phyloP scores from a whole-genome alignment of 2,113 vertebrate species.

The Varanus salvator region DNA sequence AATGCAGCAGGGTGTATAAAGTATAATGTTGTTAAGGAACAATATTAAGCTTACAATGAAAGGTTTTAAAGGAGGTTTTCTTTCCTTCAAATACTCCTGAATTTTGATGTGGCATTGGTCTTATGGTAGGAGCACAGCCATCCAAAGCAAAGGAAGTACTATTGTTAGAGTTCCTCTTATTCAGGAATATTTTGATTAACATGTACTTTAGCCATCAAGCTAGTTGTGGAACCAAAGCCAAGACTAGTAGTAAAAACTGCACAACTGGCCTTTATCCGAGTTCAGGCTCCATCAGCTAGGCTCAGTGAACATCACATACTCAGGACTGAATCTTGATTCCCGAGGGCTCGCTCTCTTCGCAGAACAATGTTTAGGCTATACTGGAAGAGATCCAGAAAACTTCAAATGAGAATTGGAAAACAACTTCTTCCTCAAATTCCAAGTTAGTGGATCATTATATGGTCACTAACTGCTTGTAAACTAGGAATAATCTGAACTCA shows the following conservation, averaged over 20 bases:
- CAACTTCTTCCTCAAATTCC: not conserved
- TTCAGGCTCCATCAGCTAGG: constrained; percentile 62
- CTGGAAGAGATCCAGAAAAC: constrained; percentile 74
- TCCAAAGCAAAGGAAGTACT: not conserved
- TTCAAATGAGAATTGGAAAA: constrained; percentile 65
- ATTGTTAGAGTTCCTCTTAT: not conserved
- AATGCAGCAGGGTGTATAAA: not conserved
- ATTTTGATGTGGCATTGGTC: not conserved
- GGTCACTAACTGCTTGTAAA: not conserved
- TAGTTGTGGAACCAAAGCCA: constrained; percentile 44
- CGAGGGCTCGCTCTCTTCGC: constrained; percentile 54
- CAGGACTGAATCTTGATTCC: constrained; percentile 67
- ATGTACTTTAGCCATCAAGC: not conserved
- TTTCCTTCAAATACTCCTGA: not conserved
- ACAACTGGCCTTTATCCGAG: constrained; percentile 70
- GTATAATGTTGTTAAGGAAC: not conserved
- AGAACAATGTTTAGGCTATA: constrained; percentile 66
- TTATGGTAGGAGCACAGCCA: not conserved
- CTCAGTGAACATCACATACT: constrained; percentile 64
- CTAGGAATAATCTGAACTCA: not conserved
- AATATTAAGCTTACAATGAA: not conserved
- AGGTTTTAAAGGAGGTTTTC: not conserved
- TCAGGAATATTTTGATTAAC: constrained; percentile 1
- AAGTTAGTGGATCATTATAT: constrained; percentile 36
- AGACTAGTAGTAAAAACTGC: constrained; percentile 59